phyloP scores from a whole-genome alignment of 2,113 vertebrate species.

The Montifringilla adamsi region DNA sequence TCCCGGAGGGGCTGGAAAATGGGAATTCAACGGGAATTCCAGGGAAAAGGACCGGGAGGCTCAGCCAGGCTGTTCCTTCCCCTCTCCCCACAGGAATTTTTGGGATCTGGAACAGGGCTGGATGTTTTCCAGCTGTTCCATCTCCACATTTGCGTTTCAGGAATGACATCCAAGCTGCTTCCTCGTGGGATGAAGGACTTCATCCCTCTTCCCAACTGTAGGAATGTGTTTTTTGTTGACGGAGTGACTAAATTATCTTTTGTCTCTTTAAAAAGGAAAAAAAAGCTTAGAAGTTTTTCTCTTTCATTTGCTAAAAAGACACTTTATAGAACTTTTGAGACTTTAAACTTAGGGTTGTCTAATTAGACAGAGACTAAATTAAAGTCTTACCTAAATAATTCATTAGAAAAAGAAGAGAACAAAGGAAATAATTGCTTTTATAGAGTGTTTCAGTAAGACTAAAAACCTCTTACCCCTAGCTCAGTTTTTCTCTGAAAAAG shows the following conservation, averaged over 20 bases:
- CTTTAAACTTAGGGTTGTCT: background rate
- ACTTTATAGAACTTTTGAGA: background rate
- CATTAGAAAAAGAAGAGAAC: background rate
- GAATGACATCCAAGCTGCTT: background rate
- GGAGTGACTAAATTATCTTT: too few species aligned
- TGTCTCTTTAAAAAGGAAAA: too few species aligned
- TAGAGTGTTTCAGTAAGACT: background rate
- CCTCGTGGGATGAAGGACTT: background rate
- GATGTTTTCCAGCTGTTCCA: background rate
- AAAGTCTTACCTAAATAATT: background rate
- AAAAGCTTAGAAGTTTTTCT: too few species aligned
- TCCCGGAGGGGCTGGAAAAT: rapidly evolving
- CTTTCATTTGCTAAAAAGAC: background rate
- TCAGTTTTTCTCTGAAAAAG: background rate
- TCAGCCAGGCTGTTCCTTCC: background rate
- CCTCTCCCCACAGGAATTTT: background rate
- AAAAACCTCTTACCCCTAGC: background rate
- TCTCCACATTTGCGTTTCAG: background rate
- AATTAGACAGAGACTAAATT: background rate
- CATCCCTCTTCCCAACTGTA: background rate
- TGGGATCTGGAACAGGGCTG: background rate
- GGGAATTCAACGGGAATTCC: background rate
- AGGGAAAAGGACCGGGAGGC: background rate
- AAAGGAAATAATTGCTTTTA: background rate
- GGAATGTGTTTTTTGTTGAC: too few species aligned